Conservation (phyloP, 2,888 invertebrate genomes). For the Ypsolopha sequella region DNA sequence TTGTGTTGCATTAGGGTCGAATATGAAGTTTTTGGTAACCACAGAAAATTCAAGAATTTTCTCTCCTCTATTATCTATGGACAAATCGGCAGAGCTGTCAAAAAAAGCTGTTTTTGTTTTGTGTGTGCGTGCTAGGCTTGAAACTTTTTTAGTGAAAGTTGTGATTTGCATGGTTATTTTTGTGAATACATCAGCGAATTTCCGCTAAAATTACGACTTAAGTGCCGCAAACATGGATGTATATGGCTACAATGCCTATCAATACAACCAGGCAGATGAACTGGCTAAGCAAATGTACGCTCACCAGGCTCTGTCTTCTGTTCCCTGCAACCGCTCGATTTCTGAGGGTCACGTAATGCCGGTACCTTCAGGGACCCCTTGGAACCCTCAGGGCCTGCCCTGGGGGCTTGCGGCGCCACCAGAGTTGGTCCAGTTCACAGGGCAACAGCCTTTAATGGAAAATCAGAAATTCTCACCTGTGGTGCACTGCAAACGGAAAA, state of each 20-base stretch:
- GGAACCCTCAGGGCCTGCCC: constrained; percentile 65
- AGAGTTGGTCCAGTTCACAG: constrained; percentile 58
- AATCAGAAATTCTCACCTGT: constrained; percentile 24
- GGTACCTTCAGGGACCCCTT: constrained; percentile 50
- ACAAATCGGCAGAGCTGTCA: no score
- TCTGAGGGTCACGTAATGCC: constrained; percentile 46
- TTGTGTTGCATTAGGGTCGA: no score
- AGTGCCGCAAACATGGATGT: constrained; percentile 39
- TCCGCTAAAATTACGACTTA: not conserved
- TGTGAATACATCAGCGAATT: not conserved
- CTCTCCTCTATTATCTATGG: no score
- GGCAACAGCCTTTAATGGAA: constrained; percentile 31
- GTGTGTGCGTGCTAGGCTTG: no score
- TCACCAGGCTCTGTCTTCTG: constrained; percentile 41
- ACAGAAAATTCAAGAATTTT: no score
- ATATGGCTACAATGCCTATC: constrained; percentile 43
- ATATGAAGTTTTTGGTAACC: no score
- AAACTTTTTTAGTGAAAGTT: not conserved
- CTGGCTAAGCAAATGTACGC: constrained; percentile 50
- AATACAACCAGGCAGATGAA: constrained; percentile 47
- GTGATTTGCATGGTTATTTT: not conserved
- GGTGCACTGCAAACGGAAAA: constrained; percentile 56
- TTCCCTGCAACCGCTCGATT: constrained; percentile 20
- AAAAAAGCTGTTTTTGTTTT: no score
- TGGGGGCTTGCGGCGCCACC: constrained; percentile 63